These are phyloP conservation scores for Brachylomia viminalis DNA, from an alignment of 2,888 invertebrate genomes.

Conservation along the genomic window DNA sequence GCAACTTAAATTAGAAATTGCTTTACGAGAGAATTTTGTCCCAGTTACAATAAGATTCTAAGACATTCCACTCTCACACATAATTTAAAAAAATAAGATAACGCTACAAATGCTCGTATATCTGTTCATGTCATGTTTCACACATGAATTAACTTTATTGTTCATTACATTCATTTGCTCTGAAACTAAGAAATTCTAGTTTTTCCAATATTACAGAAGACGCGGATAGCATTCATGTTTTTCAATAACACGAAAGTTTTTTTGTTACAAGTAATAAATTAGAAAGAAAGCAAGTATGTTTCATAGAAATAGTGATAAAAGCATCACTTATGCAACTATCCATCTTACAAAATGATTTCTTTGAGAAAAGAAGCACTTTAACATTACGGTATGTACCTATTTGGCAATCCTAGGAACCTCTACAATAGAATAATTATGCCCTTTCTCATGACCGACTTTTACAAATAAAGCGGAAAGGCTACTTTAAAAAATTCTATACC, in stretches of 20 bases:
- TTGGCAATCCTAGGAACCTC: neutral
- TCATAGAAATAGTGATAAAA: neutral
- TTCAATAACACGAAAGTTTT: conserved; percentile 23
- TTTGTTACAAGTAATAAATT: neutral
- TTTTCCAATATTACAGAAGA: conserved; percentile 39
- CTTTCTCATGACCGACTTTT: conserved; percentile 24
- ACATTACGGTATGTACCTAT: neutral
- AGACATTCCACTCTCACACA: conserved; percentile 29
- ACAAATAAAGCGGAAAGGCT: neutral
- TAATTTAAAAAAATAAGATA: conserved; percentile 39
- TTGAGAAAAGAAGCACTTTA: neutral
- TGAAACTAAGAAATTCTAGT: conserved; percentile 39
- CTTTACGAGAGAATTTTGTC: conserved; percentile 34
- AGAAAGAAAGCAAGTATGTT: neutral
- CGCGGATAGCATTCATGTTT: conserved; percentile 30
- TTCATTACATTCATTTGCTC: conserved; percentile 43
- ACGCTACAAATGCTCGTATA: conserved; percentile 41
- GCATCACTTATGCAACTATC: neutral
- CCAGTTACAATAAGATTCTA: conserved; percentile 39
- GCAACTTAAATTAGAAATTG: conserved; percentile 49
- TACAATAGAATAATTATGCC: neutral
- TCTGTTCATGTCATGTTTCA: conserved; percentile 54
- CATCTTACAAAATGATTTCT: neutral
- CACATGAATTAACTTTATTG: conserved; percentile 58
- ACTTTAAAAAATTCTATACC: neutral